Conservation (phyloP, 37 sponge, comb jelly and placozoan genomes). For the Lycopodina hypogea region DNA sequence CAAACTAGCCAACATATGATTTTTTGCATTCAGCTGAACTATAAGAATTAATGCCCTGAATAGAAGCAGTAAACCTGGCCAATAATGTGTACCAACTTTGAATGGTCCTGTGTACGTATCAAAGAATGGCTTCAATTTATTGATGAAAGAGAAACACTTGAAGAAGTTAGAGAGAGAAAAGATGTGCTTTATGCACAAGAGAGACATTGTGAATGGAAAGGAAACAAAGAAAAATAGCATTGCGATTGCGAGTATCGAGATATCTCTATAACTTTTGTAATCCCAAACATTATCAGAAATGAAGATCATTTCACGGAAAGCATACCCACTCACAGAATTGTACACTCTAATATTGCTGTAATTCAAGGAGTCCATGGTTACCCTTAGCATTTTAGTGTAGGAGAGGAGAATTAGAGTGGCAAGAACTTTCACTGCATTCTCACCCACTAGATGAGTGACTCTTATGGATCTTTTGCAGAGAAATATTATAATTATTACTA, state of each 20-base stretch:
- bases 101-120: conserved; percentile 18
- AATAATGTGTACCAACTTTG: not conserved
- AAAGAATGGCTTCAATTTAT: conserved; percentile 23
- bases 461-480: not conserved
- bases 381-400: conserved; percentile 16
- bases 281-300: too few species aligned
- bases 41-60: not conserved
- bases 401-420: conserved; percentile 22
- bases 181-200: conserved; percentile 5
- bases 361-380: not conserved
- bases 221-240: not conserved
- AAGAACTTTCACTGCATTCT: conserved; percentile 18
- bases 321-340: not conserved
- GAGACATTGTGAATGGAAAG: not conserved
- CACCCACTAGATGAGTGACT: not conserved
- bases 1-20: too few species aligned
- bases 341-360: not conserved
- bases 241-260: not conserved
- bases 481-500: not conserved
- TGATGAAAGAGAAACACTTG: conserved; percentile 1
- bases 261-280: too few species aligned
- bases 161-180: not conserved
- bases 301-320: not conserved
- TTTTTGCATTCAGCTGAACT: not conserved
- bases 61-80: conserved; percentile 15